Base-by-base conservation (phyloP, 2,888 invertebrate genomes). In the Polydrusus tereticollis region DNA sequence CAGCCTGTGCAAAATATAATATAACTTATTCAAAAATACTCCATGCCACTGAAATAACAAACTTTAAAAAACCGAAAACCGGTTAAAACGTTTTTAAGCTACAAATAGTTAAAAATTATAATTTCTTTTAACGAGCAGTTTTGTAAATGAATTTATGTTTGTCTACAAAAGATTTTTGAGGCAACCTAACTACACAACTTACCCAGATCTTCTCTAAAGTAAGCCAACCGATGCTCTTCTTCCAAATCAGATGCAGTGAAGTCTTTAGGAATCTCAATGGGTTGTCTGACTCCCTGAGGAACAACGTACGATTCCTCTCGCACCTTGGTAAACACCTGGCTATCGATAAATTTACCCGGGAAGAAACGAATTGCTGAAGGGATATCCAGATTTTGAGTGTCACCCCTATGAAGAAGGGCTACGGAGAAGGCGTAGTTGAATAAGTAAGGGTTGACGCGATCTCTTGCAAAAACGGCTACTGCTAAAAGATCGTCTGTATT, bases 131-230 rank as follows among this genome's bases (percentile, higher is more conserved):
- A n/a, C n/a, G n/a, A n/a, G n/a, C n/a, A n/a, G n/a, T n/a, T n/a
- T n/a, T n/a, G n/a, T n/a, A n/a, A n/a, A n/a, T n/a, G n/a, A n/a
- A n/a, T n/a, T n/a, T n/a, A n/a, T n/a, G n/a, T n/a, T n/a, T n/a
- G n/a, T n/a, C n/a, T n/a, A n/a, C n/a, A n/a, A n/a, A n/a, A n/a
- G n/a, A n/a, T n/a, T 26, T 7, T 26, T 26, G 26, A 26, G 7
- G 3, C 12, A 38, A 7, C 16, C 6, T 6, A 14, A 4, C 3
- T 14, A 7, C 16, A 16, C 8, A n/a, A 8, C 41, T 59, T 41
- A 45, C 94, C 94, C 74, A 94, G 87, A 84, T 95, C 95, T 83
- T 95, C 95, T 41, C 95, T 89, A 88, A 93, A 95, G 85, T 95
- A 96, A 33, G 94, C 93, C 74, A 94, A 84, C 5, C 92, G 89